These are phyloP conservation scores for Isichthys henryi DNA, from an alignment of 2,113 vertebrate genomes.

Conservation along the genomic window DNA sequence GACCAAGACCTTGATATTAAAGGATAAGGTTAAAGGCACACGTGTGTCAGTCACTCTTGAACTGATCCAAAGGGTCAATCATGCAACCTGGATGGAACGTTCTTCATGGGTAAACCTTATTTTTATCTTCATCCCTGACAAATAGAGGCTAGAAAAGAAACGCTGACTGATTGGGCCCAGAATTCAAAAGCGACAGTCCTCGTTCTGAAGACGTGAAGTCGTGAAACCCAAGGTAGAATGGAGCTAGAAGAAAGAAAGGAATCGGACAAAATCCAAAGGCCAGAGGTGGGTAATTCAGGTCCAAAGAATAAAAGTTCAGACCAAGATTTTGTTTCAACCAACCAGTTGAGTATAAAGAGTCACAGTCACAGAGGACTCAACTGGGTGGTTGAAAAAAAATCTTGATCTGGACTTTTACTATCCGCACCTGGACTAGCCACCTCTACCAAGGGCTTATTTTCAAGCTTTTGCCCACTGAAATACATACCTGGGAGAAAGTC, in stretches of 20 bases:
- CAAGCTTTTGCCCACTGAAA: neutral
- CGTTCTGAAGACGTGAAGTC: neutral
- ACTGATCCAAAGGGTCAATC: neutral
- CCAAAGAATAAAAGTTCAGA: neutral
- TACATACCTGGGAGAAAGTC: neutral
- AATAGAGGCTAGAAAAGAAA: neutral
- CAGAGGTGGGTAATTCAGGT: neutral
- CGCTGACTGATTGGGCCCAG: neutral
- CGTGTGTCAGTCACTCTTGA: neutral
- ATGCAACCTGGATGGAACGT: neutral
- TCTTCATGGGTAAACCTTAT: neutral
- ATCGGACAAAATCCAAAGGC: neutral
- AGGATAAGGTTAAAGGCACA: neutral
- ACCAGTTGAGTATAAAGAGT: neutral
- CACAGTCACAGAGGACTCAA: neutral
- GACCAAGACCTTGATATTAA: neutral
- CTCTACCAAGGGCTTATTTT: neutral
- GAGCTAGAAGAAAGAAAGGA: neutral
- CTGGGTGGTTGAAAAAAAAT: neutral
- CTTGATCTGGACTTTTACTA: neutral
- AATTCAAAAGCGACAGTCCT: neutral
- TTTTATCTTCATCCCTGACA: neutral
- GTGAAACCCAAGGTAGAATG: neutral
- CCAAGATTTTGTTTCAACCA: neutral
- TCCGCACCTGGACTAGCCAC: neutral